Evolutionary conservation across 2,888 invertebrate species (phyloP).

Genomic region (Ctena decussata): DNA sequence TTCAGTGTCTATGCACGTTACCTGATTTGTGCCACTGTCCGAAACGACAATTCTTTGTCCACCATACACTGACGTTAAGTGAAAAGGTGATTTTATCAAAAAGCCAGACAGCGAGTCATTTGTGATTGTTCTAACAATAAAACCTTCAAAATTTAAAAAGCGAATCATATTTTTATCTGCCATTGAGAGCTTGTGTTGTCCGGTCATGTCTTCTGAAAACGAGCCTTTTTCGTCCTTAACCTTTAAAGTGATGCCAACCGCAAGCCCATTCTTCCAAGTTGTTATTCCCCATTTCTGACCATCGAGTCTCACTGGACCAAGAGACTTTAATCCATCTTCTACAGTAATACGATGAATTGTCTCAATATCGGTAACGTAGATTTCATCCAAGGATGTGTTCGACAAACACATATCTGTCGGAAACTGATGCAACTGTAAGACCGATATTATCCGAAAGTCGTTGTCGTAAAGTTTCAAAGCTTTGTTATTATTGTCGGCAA

Average conservation of each 20-base stretch:
- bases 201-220: background rate
- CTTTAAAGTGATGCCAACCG: constrained; percentile 18
- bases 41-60: constrained; percentile 49
- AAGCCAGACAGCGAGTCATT: constrained; percentile 19
- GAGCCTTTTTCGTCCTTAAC: background rate
- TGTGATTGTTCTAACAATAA: constrained; percentile 22
- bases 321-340: constrained; percentile 10
- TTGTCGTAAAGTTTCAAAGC: constrained; percentile 53
- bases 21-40: constrained; percentile 49
- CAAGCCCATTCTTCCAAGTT: constrained; percentile 50
- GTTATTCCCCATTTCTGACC: constrained; percentile 51
- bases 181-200: constrained; percentile 10
- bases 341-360: constrained; percentile 29
- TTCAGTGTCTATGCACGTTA: constrained; percentile 56
- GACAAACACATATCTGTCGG: constrained; percentile 55
- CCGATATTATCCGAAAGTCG: constrained; percentile 19
- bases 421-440: constrained; percentile 33
- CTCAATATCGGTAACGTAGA: constrained; percentile 44
- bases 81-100: constrained; percentile 51
- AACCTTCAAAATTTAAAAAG: constrained; percentile 47
- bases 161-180: constrained; percentile 17
- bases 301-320: constrained; percentile 26
- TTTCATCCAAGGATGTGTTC: constrained; percentile 23
- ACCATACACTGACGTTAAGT: constrained; percentile 36
- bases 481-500: constrained; percentile 60